phyloP scores from a whole-genome alignment of 2,797 vertebrate species.

The Enteromius fasciolatus region DNA sequence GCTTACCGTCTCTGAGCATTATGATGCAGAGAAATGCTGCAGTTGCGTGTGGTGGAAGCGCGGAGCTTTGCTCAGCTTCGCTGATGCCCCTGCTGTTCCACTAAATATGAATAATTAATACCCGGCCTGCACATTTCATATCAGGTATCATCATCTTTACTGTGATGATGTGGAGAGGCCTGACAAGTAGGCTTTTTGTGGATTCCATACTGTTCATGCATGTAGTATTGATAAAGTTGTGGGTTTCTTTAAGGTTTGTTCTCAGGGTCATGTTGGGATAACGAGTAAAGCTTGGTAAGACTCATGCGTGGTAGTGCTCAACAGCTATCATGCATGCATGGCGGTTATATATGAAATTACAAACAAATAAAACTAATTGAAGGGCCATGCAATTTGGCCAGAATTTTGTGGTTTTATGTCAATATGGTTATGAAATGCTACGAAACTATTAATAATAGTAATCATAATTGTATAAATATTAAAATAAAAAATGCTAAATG shows the following conservation, averaged over 20 bases:
- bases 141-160: conserved; percentile 50
- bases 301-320: neutral
- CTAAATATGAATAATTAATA: conserved; percentile 53
- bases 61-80: conserved; percentile 37
- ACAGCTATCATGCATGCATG: neutral
- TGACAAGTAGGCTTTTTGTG: conserved; percentile 14
- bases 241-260: neutral
- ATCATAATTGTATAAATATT: neutral
- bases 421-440: neutral
- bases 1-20: conserved; percentile 22
- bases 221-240: conserved; percentile 9
- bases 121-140: conserved; percentile 46
- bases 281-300: neutral
- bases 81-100: conserved; percentile 29
- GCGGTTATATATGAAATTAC: neutral
- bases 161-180: conserved; percentile 8
- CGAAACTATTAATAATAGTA: neutral
- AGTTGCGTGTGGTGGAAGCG: conserved; percentile 25
- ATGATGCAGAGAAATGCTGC: conserved; percentile 37
- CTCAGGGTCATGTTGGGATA: neutral
- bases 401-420: neutral
- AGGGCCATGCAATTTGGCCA: neutral
- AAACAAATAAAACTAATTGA: neutral
- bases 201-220: neutral
- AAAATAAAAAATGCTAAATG: neutral